These are phyloP conservation scores for Pelagia noctiluca DNA, from an alignment of 30 jellyfish, hydroid and myxozoan species.

Conservation along the genomic window DNA sequence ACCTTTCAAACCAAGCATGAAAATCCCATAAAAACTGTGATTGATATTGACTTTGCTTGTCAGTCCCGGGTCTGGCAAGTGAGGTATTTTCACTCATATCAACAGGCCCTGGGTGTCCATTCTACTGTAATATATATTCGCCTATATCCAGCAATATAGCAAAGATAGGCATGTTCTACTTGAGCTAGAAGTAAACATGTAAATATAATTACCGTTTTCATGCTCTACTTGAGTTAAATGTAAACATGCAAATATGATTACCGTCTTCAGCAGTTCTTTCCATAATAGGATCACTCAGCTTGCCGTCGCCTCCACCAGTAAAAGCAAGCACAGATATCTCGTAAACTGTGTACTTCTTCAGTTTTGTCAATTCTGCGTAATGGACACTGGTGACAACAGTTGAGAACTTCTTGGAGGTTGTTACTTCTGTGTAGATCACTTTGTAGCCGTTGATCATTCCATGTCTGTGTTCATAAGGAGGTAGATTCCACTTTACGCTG, in stretches of 20 bases:
- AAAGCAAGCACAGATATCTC: conserved; percentile 82
- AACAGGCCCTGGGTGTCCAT: too few relatives aligned
- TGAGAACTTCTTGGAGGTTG: conserved; percentile 10
- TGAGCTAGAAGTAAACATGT: too few relatives aligned
- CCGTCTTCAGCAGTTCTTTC: conserved; percentile 90
- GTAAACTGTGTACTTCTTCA: conserved; percentile 73
- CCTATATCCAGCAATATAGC: too few relatives aligned
- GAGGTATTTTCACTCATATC: too few relatives aligned
- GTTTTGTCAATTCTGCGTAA: conserved; percentile 69
- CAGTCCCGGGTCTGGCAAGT: too few relatives aligned
- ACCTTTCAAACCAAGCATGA: too few relatives aligned
- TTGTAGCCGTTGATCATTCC: conserved; percentile 90
- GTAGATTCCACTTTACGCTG: conserved; percentile 80
- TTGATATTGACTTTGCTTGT: too few relatives aligned
- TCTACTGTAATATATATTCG: too few relatives aligned
- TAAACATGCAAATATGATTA: conserved; percentile 1
- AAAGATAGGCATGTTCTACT: too few relatives aligned
- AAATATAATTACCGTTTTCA: too few relatives aligned
- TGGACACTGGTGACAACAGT: conserved; percentile 40
- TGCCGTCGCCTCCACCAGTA: conserved; percentile 92
- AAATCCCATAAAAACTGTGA: too few relatives aligned
- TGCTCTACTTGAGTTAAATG: too few relatives aligned
- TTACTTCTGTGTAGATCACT: conserved; percentile 71
- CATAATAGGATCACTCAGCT: conserved; percentile 33
- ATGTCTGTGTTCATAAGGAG: conserved; percentile 65